These are phyloP conservation scores for Plutella xylostella DNA, from an alignment of 2,888 invertebrate genomes.

Conservation along the genomic window DNA sequence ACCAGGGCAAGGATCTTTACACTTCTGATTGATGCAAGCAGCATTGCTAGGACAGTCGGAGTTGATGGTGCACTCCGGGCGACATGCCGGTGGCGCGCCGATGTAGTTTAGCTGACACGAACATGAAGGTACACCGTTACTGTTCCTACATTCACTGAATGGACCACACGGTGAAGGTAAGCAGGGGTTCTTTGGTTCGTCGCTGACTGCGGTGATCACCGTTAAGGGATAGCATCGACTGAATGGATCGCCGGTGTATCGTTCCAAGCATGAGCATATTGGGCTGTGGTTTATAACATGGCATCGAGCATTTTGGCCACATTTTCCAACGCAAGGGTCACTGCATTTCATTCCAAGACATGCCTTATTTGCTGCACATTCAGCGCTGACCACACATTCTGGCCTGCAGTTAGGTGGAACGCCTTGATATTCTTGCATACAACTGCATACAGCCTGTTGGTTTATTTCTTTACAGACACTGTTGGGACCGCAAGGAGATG, in stretches of 20 bases:
- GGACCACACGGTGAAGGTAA: conserved; percentile 75
- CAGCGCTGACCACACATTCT: conserved; percentile 78
- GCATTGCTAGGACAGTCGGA: conserved; percentile 80
- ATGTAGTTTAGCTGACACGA: conserved; percentile 74
- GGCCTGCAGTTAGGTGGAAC: conserved; percentile 78
- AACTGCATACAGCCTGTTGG: conserved; percentile 78
- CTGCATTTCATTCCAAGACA: conserved; percentile 77
- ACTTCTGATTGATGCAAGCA: conserved; percentile 82
- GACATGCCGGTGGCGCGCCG: conserved; percentile 78
- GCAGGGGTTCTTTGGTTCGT: conserved; percentile 63
- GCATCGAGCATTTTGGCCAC: conserved; percentile 80
- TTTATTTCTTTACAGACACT: conserved; percentile 81
- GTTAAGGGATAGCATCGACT: conserved; percentile 62
- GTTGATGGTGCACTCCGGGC: conserved; percentile 78
- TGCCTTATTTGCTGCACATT: conserved; percentile 76
- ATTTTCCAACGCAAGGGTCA: conserved; percentile 79
- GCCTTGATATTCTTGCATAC: conserved; percentile 73
- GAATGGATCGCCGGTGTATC: conserved; percentile 76
- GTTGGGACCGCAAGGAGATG: conserved; percentile 86
- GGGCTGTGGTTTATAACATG: conserved; percentile 79
- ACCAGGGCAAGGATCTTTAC: conserved; percentile 84
- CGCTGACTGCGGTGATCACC: conserved; percentile 24
- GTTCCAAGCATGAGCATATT: conserved; percentile 74
- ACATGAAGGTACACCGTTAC: conserved; percentile 72
- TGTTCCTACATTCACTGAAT: conserved; percentile 74